Evolutionary conservation across 2,797 vertebrate species (phyloP), one percentile per base, ranked within the genome.

Genomic region (Ciconia nigra): DNA sequence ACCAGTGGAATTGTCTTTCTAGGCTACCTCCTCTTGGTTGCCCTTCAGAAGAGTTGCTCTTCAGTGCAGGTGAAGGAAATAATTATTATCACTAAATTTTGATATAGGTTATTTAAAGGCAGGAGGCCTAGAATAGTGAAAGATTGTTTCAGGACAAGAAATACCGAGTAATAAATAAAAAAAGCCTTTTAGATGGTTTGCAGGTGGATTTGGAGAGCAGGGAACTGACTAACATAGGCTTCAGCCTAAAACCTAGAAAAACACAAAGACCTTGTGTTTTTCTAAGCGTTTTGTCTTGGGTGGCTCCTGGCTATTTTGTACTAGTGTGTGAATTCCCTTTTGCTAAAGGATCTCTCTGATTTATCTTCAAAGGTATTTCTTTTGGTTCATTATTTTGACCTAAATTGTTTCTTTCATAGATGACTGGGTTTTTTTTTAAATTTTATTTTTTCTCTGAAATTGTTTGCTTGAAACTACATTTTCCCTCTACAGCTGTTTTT

Each of bases 241-340:
- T 83, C 62, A 81, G 57, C n/a, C 29, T 62, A 42, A 93, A 92
- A 92, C 16, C 63, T 66, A 31, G n/a, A 35, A 39, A 39, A 39
- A 39, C 37, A 39, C 37, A 86, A 93, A 92, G 44, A 44, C 24
- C 17, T 74, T 18, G 1, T 78, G 13, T 87, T 87, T 95, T 91
- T 51, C 33, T 46, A 69, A 90, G 10, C 22, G 2, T 49, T 91
- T 92, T 65, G 86, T 88, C 29, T 62, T 77, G 41, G 18, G 37
- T 79, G 58, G 44, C 83, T 97, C 52, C 61, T 95, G 76, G 79
- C 81, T 91, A 37, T 95, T 89, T 93, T 89, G 19, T 69, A 20
- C 33, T 37, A 24, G 35, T 26, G 13, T 63, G 52, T 54, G 62
- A 91, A 69, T 84, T 92, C 25, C 11, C 20, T 84, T 89, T 91